These are phyloP conservation scores for Mya arenaria DNA, from an alignment of 1,140 invertebrate species.

Conservation along the genomic window DNA sequence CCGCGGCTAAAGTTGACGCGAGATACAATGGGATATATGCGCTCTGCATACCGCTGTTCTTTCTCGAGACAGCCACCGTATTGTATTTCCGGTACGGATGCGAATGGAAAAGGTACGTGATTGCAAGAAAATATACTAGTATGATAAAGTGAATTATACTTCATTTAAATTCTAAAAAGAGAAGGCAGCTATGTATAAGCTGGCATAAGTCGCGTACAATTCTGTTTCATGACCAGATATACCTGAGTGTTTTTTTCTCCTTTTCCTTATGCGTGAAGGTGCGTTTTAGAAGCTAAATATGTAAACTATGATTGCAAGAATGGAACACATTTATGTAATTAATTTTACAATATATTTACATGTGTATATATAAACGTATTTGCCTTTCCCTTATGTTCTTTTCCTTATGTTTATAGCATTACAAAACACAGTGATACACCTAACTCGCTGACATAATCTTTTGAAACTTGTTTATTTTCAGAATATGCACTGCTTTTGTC, in stretches of 20 bases:
- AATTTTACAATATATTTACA: background rate
- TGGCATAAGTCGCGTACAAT: background rate
- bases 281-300: background rate
- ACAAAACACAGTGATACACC: too few relatives aligned
- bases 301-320: background rate
- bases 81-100: slow-evolving; percentile 39
- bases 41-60: background rate
- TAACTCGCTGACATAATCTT: too few relatives aligned
- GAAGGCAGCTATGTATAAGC: background rate
- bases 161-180: background rate
- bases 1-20: background rate
- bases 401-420: background rate
- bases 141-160: background rate
- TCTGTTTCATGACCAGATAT: background rate
- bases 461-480: background rate
- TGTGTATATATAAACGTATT: background rate
- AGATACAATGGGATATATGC: slow-evolving; percentile 12
- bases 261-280: background rate
- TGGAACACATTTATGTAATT: background rate
- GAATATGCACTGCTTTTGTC: slow-evolving; percentile 36
- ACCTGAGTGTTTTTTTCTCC: background rate
- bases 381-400: background rate
- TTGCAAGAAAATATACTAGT: background rate
- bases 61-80: slow-evolving; percentile 8
- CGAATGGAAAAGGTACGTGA: slow-evolving; percentile 39